A percentile compares a stretch with the other conserved stretches of the same genome.
Evolutionary conservation across 2,888 invertebrate species (phyloP).

Genomic region (Carabus problematicus): DNA sequence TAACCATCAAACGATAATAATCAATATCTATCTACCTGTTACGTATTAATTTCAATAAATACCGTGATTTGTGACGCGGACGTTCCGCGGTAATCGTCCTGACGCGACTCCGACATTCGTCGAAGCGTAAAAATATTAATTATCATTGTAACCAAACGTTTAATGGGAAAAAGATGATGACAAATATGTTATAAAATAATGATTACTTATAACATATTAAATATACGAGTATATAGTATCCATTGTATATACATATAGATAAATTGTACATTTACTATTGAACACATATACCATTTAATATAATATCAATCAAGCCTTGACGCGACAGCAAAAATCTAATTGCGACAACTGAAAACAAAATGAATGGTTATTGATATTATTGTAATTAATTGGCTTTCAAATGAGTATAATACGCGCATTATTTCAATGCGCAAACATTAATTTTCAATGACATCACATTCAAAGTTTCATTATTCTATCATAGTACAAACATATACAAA

Average conservation of each 20-base stretch:
- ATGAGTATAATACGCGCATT: no score
- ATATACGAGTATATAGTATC: background rate
- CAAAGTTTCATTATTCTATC: no score
- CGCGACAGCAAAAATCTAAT: no score
- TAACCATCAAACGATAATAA: background rate
- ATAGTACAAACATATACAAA: no score
- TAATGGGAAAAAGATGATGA: conserved; percentile 31
- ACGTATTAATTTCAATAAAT: conserved; percentile 39
- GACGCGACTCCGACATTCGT: conserved; percentile 9
- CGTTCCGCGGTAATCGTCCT: background rate
- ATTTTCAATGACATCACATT: no score
- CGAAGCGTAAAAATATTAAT: conserved; percentile 25
- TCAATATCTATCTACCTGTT: conserved; percentile 28
- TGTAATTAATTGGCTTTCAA: no score
- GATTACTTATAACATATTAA: no score
- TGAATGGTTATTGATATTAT: no score
- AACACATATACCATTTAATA: background rate
- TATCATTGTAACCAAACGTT: conserved; percentile 16
- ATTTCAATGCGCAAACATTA: no score
- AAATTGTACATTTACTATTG: background rate
- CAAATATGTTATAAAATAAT: conserved; percentile 28
- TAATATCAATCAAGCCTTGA: background rate
- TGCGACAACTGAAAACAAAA: no score
- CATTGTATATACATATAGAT: background rate
- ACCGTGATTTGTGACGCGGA: conserved; percentile 30